Base-by-base conservation (phyloP, 2,797 vertebrate genomes). In the Sylvia borin region DNA sequence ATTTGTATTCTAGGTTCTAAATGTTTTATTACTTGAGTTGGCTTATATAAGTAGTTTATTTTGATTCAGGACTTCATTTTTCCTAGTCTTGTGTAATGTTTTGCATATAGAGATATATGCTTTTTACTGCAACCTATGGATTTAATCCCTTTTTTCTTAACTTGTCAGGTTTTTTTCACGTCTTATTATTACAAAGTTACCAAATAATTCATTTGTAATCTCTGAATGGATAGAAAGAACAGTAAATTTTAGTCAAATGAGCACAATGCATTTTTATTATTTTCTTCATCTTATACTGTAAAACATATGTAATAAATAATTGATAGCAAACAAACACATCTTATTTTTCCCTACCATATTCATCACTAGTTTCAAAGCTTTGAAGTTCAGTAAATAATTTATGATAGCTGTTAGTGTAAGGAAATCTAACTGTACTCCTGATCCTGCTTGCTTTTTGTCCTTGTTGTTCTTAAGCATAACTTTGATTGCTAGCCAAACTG, bases 321-420 rank as follows among this genome's bases (percentile, higher is more conserved):
- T 97, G 92, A 98, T 97, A 92, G 92, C 97, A 97, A 97, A 97
- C 96, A 98, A 98, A 97, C 93, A 97, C 95, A 94, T 97, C 88
- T 95, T 97, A 54, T 96, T 96, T 96, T 97, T 88, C 92, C 87
- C 88, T 51, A 93, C 83, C 86, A 55, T 97, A 91, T 97, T 97
- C 95, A 96, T 97, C 92, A 93, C 90, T 79, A 88, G 85, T 97
- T 97, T 96, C 93, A 96, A 97, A 95, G 96, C 98, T 98, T 98
- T 98, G 97, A 98, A 97, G 95, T 96, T 95, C 75, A 72, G 87
- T 98, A 94, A 98, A 98, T 98, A 97, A 98, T 98, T 97, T 92
- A 98, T 97, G 57, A 73, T 53, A 60, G 96, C 97, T 98, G 97
- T 97, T 98, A 98, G 95, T 83, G 92, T 88, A 95, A 96, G 95